Percentiles rank a stretch among this genome's conserved stretches.
These are phyloP conservation scores for Drosophila silvestris DNA, from an alignment of 2,888 invertebrate species.

Conservation along the genomic window DNA sequence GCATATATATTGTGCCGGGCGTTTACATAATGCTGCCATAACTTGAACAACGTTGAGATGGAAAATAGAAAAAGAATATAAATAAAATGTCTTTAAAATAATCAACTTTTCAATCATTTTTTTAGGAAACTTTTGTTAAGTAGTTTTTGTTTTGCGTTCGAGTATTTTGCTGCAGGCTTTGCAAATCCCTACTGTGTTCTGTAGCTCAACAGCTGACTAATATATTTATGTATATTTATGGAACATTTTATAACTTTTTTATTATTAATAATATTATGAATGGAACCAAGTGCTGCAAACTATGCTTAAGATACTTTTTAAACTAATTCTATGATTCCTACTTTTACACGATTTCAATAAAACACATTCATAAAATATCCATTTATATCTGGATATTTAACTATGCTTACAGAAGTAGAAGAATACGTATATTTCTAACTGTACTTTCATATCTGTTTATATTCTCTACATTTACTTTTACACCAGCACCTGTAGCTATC, in stretches of 20 bases:
- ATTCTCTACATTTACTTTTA: neutral
- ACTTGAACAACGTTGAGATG: constrained; percentile 38
- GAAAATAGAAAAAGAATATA: constrained; percentile 21
- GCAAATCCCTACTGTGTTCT: constrained; percentile 8
- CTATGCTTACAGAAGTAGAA: neutral
- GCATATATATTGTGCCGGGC: constrained; percentile 76
- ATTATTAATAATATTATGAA: constrained; percentile 2
- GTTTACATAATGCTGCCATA: constrained; percentile 78
- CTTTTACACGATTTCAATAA: neutral
- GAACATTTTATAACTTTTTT: neutral
- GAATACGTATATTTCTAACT: neutral
- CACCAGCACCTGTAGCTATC: neutral
- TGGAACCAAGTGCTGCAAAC: no score
- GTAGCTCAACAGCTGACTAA: neutral
- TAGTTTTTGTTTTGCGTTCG: constrained; percentile 6
- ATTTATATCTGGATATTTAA: neutral
- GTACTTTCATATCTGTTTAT: neutral
- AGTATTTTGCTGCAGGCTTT: constrained; percentile 11
- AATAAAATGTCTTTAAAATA: constrained; percentile 28
- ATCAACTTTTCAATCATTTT: constrained; percentile 63
- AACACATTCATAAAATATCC: neutral
- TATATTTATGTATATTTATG: neutral
- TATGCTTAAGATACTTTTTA: neutral
- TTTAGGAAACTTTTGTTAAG: constrained; percentile 36
- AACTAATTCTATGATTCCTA: neutral